Evolutionary conservation across 1,140 invertebrate species (phyloP), one percentile per base, ranked within the genome.

Genomic region (Drosophila repleta): DNA sequence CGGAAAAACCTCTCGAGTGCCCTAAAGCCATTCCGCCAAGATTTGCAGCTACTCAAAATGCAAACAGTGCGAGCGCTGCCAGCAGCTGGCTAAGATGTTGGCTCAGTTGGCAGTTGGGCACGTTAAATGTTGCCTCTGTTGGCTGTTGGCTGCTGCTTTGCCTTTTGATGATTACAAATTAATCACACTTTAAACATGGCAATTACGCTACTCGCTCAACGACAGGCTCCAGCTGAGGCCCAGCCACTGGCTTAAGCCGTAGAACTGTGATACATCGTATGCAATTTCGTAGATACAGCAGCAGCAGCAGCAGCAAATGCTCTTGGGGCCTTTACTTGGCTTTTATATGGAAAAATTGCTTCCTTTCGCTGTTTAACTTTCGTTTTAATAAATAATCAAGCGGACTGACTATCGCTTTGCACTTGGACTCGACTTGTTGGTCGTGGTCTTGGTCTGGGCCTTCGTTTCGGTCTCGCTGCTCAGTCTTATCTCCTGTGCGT

Each of bases 361-460:
- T 88, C 83, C 79, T 88, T 88, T 79, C 84, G 83, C 84, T 89
- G 84, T 88, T 88, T 89, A 83, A 88, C 83, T 88, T 88, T 88
- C 83, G 76, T 88, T 88, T 88, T 88, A 88, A 88, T 88, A 88
- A 88, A 88, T 88, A 88, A 88, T 88, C 83, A 88, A 88, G 83
- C 68, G 76, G 76, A 74, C 79, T 61, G 79, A 75, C 64, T 77
- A 69, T 68, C 64, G 69, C 52, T 67, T 58, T 60, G 55, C 52
- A 62, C 64, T 60, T 56, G 58, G 48, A 56, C 69, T 53, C n/a
- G n/a, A n/a, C n/a, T n/a, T n/a, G n/a, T n/a, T n/a, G n/a, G n/a
- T n/a, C n/a, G n/a, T 52, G 18, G 43, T 18, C 45, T 17, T 52
- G 26, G 58, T 48, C 29, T 69, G 57, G 64, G 51, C 49, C 60